These are phyloP conservation scores for Setophaga coronata DNA, from an alignment of 2,113 vertebrate genomes.

Conservation along the genomic window DNA sequence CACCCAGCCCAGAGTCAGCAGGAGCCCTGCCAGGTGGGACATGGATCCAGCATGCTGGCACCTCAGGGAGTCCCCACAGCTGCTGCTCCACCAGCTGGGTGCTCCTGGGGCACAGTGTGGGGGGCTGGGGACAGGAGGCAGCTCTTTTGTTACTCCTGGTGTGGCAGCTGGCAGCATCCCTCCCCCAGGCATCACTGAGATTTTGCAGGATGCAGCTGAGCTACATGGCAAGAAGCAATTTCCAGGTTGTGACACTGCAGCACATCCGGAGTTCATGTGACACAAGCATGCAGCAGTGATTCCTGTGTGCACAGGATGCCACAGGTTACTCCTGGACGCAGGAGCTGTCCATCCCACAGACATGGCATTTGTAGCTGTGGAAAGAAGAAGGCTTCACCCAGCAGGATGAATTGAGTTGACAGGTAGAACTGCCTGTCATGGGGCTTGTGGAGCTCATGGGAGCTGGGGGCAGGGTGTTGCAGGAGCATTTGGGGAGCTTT, in stretches of 20 bases:
- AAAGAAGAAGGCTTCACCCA: background rate
- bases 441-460: background rate
- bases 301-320: background rate
- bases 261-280: background rate
- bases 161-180: accelerated
- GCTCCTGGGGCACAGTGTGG: background rate
- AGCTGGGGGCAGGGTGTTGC: background rate
- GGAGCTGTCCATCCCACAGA: background rate
- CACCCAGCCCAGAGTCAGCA: background rate
- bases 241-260: background rate
- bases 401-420: background rate
- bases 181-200: background rate
- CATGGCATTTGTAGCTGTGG: background rate
- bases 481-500: background rate
- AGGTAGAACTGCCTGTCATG: background rate
- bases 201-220: background rate
- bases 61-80: background rate
- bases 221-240: background rate
- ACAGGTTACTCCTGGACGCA: background rate
- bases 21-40: background rate
- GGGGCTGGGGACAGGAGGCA: background rate
- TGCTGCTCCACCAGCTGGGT: background rate
- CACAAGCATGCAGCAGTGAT: background rate
- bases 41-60: accelerated
- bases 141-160: background rate